Evolutionary conservation across 2,797 vertebrate genomes (phyloP).

Genomic region (Sebastiscus tertius): DNA sequence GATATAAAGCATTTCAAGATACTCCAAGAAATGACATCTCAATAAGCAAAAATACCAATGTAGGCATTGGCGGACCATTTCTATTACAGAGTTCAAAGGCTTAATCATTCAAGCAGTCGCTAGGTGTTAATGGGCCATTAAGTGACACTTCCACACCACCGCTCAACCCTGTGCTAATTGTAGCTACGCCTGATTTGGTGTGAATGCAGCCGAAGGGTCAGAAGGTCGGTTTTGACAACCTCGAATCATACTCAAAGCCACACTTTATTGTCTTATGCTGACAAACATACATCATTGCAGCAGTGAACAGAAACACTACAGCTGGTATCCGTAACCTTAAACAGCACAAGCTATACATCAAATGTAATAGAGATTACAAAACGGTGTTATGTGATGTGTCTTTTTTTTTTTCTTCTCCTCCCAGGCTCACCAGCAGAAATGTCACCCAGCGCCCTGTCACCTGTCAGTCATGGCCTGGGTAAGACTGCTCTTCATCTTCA

Average conservation of each 20-base stretch:
- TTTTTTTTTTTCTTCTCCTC: not conserved
- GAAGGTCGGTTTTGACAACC: not conserved
- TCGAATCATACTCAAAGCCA: not conserved
- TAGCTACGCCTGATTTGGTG: too few species aligned
- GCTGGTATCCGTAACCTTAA: not conserved
- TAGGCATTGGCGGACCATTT: too few species aligned
- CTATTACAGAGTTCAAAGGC: too few species aligned
- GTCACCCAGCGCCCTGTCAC: constrained; percentile 94
- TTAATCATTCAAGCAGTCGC: too few species aligned
- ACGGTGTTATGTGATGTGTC: not conserved
- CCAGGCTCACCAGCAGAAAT: constrained; percentile 96
- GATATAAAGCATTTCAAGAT: too few species aligned
- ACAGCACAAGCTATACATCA: not conserved
- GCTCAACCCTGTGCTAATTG: too few species aligned
- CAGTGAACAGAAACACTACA: not conserved
- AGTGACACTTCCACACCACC: too few species aligned
- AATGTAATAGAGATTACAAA: not conserved
- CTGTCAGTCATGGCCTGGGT: constrained; percentile 96
- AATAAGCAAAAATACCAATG: too few species aligned
- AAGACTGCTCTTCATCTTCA: constrained; percentile 39
- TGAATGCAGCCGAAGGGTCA: too few species aligned
- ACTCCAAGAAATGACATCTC: too few species aligned
- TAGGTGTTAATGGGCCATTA: too few species aligned
- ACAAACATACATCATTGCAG: not conserved
- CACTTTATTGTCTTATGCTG: not conserved